Conservation (phyloP, 2,113 vertebrate genomes). For the Smithornis capensis region DNA sequence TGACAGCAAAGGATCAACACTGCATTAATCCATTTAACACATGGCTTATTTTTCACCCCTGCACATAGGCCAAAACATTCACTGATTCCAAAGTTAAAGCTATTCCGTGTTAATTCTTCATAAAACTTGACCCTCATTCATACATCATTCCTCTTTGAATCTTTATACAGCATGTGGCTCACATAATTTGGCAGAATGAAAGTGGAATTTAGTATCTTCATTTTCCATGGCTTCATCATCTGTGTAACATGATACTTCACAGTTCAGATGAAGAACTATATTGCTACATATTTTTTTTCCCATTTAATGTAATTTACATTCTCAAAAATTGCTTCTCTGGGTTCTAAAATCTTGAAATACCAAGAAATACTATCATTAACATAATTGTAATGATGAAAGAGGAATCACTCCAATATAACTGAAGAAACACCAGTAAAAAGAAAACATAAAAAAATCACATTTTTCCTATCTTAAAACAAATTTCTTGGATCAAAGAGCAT, state of each 20-base stretch:
- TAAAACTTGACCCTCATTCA: background rate
- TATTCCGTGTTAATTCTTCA: background rate
- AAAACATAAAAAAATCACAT: background rate
- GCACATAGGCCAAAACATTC: background rate
- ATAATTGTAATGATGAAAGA: background rate
- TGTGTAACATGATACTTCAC: background rate
- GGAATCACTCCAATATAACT: background rate
- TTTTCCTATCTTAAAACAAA: background rate
- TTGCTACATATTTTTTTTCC: background rate
- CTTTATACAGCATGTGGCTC: background rate
- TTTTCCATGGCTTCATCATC: background rate
- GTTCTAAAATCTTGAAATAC: background rate
- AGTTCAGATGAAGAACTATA: background rate
- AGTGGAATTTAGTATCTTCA: background rate
- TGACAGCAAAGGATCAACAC: conserved; percentile 64
- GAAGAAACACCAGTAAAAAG: background rate
- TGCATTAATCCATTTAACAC: conserved; percentile 66
- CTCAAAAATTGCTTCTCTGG: background rate
- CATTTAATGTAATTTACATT: background rate
- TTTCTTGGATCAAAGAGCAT: background rate
- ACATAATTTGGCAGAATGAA: background rate
- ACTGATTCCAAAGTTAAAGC: background rate
- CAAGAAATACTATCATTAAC: background rate
- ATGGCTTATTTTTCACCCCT: conserved; percentile 49
- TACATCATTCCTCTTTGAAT: background rate